Conservation (phyloP, 2,888 invertebrate genomes). For the Chrysolina americana region DNA sequence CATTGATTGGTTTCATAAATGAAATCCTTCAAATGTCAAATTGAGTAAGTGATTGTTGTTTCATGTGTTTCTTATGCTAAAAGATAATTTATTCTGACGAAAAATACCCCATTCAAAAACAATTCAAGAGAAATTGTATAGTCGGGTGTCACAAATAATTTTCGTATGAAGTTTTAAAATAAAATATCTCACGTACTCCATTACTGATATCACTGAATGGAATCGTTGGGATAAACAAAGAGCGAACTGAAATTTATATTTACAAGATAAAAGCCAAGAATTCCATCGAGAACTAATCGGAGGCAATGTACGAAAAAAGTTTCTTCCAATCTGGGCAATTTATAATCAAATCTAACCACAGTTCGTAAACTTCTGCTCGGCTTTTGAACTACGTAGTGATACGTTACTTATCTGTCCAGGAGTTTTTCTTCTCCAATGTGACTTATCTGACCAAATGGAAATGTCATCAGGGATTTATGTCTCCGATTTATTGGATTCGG, state of each 20-base stretch:
- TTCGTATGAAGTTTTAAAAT: too few relatives aligned
- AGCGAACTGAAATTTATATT: not conserved
- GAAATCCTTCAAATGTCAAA: too few relatives aligned
- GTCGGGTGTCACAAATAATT: too few relatives aligned
- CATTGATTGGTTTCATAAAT: too few relatives aligned
- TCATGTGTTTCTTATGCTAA: too few relatives aligned
- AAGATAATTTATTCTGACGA: too few relatives aligned
- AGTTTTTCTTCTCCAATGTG: slow-evolving; percentile 27
- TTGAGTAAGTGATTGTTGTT: too few relatives aligned
- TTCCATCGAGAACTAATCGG: not conserved
- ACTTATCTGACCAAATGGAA: slow-evolving; percentile 45
- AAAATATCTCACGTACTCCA: too few relatives aligned
- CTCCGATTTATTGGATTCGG: slow-evolving; percentile 22
- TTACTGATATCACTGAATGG: too few relatives aligned
- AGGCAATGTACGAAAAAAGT: slow-evolving; percentile 31
- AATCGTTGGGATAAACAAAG: too few relatives aligned
- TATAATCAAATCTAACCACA: slow-evolving; percentile 45
- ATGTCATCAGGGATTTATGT: slow-evolving; percentile 46
- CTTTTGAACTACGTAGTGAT: slow-evolving; percentile 42
- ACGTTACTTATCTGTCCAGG: slow-evolving; percentile 42
- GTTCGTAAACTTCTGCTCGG: slow-evolving; percentile 42
- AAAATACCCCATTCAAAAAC: too few relatives aligned
- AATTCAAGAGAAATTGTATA: too few relatives aligned
- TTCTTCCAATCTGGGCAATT: slow-evolving; percentile 43
- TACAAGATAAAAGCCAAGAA: not conserved